Evolutionary conservation across 2,797 vertebrate genomes (phyloP).

Genomic region (Rhinichthys osculus): DNA sequence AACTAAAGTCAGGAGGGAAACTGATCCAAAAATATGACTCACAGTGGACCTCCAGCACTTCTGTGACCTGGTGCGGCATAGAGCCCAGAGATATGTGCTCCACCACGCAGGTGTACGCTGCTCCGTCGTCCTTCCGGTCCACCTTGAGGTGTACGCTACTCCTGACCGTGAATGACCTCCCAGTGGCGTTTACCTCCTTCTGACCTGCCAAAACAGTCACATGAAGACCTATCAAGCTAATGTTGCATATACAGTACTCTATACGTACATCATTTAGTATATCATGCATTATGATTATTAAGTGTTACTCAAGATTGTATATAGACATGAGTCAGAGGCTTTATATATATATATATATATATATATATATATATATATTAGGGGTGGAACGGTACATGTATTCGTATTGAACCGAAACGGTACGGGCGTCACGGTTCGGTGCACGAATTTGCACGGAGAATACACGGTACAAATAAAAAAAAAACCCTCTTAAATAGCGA

Average conservation of each 20-base stretch:
- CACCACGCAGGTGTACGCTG: constrained; percentile 93
- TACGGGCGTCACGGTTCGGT: no score
- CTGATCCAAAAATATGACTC: constrained; percentile 76
- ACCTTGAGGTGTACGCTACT: constrained; percentile 91
- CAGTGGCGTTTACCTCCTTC: constrained; percentile 89
- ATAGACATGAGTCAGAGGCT: neutral
- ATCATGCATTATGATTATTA: neutral
- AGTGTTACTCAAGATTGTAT: neutral
- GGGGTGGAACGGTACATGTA: no score
- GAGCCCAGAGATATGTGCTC: constrained; percentile 92
- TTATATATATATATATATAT: neutral
- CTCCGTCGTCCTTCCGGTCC: constrained; percentile 90
- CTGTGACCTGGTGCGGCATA: constrained; percentile 91
- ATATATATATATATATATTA: no score
- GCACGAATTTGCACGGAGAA: no score
- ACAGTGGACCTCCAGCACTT: constrained; percentile 99
- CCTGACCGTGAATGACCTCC: constrained; percentile 92
- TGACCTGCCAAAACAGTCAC: constrained; percentile 76
- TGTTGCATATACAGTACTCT: neutral
- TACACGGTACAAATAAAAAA: no score
- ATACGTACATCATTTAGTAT: neutral
- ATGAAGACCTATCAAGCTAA: constrained; percentile 10
- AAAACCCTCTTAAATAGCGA: no score
- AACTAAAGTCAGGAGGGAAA: constrained; percentile 9
- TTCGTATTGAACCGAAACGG: no score